Evolutionary conservation across 1,140 invertebrate species (phyloP), one percentile per base, ranked within the genome.

Genomic region (Cheumatopsyche charites): DNA sequence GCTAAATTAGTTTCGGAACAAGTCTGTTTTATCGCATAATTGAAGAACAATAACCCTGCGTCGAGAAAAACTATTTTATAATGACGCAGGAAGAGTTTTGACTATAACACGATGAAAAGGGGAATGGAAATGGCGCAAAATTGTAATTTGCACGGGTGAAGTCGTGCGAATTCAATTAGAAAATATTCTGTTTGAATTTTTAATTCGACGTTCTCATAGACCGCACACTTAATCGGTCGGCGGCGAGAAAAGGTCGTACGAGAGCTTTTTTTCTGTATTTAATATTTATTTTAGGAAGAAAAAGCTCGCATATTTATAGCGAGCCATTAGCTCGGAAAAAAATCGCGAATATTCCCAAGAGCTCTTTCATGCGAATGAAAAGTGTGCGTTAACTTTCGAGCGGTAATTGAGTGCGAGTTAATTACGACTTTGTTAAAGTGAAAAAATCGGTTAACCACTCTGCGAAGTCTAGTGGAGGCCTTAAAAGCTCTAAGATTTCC

Each of bases 151-250:
- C 29, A 43, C 65, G 58, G 29, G 65, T 73, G 36, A n/a, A 47
- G 12, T 43, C 58, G 25, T 17, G 42, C 12, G 25, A 73, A 73
- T 70, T 73, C 72, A 73, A 73, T 73, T 73, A 73, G 58, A 52
- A 21, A 41, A 43, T 55, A 52, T 68, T 68, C 26, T 47, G 29
- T 36, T 36, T 36, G 29, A 36, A 36, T 52, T 68, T 68, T 55
- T 68, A 68, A 68, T 68, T 68, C 66, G 45, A 23, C 25, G 17
- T 3, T 21, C 26, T 47, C 23, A 1, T 1, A 67, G 41, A 55
- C 66, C 66, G 21, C 66, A 55, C 47, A 68, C 66, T 68, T 68
- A 68, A 68, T 68, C 66, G 55, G 66, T n/a, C 23, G 45, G 47
- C n/a, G 19, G 66, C 12, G 62, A 25, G 62, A 17, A 63, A 63